Evolutionary conservation across 2,888 invertebrate genomes (phyloP), one percentile per base, ranked within the genome.

Genomic region (Drosophila nr. medialis): DNA sequence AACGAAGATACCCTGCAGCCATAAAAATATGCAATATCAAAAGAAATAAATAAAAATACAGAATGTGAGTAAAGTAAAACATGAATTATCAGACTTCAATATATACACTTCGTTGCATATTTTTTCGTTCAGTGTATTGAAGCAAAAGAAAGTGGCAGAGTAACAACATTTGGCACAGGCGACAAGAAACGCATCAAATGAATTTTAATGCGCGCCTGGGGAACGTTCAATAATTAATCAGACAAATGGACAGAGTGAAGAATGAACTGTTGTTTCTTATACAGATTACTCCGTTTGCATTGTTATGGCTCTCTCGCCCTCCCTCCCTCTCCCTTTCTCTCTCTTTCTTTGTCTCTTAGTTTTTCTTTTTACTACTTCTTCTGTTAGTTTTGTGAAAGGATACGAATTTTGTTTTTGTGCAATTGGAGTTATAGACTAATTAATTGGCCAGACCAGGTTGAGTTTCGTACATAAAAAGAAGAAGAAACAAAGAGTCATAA

Each of bases 141-240:
- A 29, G 13, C 50, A n/a, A 30, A 45, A 42, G 51, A 60, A 55
- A 56, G 36, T 62, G 64, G 30, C 53, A 38, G 60, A 72, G 63
- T 63, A 64, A 58, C 42, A 72, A 75, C 64, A 50, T 72, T 64
- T 64, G 30, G 56, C 75, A 70, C 83, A 86, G 83, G 83, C 83
- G 83, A 86, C 83, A 83, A 86, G 72, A 81, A 86, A 83, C 70
- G 67, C 77, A 86, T 82, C 74, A 80, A 86, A 83, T 83, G 84
- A 82, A 86, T 82, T 86, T 82, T 82, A 86, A 86, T 80, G 81
- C 70, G 64, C 74, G 65, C 77, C 81, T 51, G 53, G 81, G 83
- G 86, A 86, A 60, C 53, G 64, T 64, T 82, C 64, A 83, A 82
- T 82, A 82, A 82, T 82, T 82, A 82, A 82, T 82, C 74, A 80